Evolutionary conservation across 2,113 vertebrate genomes (phyloP).

Genomic region (Rhabdomys dilectus): DNA sequence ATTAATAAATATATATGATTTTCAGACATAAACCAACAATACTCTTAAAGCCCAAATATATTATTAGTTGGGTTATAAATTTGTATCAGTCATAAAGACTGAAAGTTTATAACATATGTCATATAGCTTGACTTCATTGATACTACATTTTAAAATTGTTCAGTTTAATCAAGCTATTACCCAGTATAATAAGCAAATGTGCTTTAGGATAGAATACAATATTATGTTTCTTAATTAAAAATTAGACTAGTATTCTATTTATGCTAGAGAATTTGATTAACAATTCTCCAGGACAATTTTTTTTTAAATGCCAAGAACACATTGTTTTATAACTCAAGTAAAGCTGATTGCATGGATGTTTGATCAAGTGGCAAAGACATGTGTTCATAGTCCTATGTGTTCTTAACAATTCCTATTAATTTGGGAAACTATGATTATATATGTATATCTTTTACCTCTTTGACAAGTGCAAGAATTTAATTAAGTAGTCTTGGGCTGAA

Average conservation of each 20-base stretch:
- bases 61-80: background rate
- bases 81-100: background rate
- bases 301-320: background rate
- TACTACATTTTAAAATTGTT: background rate
- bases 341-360: background rate
- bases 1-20: background rate
- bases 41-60: background rate
- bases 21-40: background rate
- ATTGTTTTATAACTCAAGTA: background rate
- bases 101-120: background rate
- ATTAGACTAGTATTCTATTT: background rate
- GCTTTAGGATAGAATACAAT: background rate
- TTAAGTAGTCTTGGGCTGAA: background rate
- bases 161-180: background rate
- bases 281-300: background rate
- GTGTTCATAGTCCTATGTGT: background rate
- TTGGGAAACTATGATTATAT: background rate
- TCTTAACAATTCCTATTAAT: background rate
- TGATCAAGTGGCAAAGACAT: background rate
- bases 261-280: background rate
- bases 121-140: background rate
- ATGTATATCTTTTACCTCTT: background rate
- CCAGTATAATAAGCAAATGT: background rate
- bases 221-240: conserved; percentile 15
- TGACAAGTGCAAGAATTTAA: background rate